phyloP scores from a whole-genome alignment of 2,888 invertebrate genomes.

The Melanostoma mellinum region DNA sequence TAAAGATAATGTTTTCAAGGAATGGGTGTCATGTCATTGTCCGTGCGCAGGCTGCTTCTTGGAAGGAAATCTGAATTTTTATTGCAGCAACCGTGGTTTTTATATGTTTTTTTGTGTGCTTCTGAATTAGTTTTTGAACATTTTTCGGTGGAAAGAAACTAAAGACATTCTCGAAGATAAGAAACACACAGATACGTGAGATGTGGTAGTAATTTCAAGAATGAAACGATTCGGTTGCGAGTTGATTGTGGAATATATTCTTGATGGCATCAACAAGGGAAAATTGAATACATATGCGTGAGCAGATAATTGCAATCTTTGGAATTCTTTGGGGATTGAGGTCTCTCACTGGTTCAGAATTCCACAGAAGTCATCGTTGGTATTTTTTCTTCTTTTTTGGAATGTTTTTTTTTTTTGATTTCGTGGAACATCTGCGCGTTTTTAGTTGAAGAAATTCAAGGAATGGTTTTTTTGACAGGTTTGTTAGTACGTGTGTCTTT shows the following conservation, averaged over 20 bases:
- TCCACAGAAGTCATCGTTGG: conserved; percentile 54
- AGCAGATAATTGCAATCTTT: conserved; percentile 67
- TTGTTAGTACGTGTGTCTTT: too few species aligned
- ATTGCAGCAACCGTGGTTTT: conserved; percentile 58
- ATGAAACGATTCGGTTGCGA: conserved; percentile 35
- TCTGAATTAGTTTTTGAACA: conserved; percentile 28
- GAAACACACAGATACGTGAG: conserved; percentile 22
- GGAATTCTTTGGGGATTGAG: conserved; percentile 44
- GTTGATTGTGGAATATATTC: conserved; percentile 14
- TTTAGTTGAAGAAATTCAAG: conserved; percentile 40
- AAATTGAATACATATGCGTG: conserved; percentile 40
- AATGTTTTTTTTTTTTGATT: conserved; percentile 4
- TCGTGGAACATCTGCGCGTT: conserved; percentile 58
- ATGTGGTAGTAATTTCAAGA: conserved; percentile 51
- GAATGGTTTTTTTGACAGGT: conserved; percentile 13
- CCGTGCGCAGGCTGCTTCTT: conserved; percentile 30
- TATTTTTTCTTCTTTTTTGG: neutral
- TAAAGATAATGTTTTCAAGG: conserved; percentile 20
- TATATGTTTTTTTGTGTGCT: conserved; percentile 11
- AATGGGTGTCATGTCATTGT: conserved; percentile 55
- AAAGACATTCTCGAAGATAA: conserved; percentile 40
- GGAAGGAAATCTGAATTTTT: conserved; percentile 62
- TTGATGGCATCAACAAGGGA: neutral
- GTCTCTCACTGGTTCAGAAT: conserved; percentile 38
- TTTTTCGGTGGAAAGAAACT: conserved; percentile 35